phyloP scores from a whole-genome alignment of 2,888 invertebrate genomes.

The Diaperis boleti region DNA sequence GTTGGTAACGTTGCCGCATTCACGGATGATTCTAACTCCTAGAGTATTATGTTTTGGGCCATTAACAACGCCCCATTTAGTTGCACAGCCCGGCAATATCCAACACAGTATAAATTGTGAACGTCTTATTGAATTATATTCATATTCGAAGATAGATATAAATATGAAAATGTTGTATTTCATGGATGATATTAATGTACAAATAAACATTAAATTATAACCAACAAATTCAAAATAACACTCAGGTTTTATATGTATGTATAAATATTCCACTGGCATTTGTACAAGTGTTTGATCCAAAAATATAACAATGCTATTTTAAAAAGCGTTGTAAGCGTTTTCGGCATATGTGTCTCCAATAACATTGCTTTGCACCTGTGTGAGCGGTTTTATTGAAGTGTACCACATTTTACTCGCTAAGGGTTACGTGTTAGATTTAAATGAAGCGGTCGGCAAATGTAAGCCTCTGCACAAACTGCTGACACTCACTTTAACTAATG shows the following conservation, averaged over 20 bases:
- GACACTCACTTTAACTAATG: constrained; percentile 22
- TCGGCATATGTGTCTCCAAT: background rate
- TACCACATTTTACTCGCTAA: constrained; percentile 20
- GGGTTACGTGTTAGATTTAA: constrained; percentile 24
- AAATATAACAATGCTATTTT: constrained; percentile 3
- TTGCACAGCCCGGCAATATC: background rate
- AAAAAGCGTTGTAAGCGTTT: constrained; percentile 2
- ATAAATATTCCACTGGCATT: background rate
- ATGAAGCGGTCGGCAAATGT: constrained; percentile 14
- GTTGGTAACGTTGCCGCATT: background rate
- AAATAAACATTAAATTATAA: too few species aligned
- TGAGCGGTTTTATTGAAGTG: constrained; percentile 4
- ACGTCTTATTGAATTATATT: constrained; percentile 3
- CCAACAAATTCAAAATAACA: too few species aligned
- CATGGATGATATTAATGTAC: too few species aligned
- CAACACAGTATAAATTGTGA: background rate
- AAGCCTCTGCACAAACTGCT: constrained; percentile 19
- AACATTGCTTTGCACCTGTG: constrained; percentile 6
- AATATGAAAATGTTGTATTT: too few species aligned
- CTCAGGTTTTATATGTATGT: too few species aligned
- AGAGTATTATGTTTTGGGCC: constrained; percentile 9
- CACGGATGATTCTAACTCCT: background rate
- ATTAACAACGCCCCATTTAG: constrained; percentile 8
- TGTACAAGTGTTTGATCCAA: background rate
- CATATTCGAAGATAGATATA: too few species aligned